Evolutionary conservation across 2,888 invertebrate species (phyloP).

Genomic region (Dexiosoma caninum): DNA sequence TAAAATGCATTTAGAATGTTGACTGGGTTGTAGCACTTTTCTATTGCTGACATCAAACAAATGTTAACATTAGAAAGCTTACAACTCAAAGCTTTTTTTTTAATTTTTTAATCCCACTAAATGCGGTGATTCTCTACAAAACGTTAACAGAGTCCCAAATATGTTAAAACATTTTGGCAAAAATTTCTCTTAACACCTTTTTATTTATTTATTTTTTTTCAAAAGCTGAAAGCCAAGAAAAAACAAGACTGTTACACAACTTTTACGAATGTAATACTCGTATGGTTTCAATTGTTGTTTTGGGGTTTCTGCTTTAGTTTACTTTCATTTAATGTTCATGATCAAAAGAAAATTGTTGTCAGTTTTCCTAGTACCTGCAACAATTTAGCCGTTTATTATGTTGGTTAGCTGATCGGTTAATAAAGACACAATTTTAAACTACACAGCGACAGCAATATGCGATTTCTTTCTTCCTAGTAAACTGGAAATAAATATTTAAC

Average conservation of each 20-base stretch:
- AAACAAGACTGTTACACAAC: constrained; percentile 59
- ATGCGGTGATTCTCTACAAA: neutral
- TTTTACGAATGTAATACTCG: neutral
- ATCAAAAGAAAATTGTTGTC: neutral
- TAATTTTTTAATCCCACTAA: neutral
- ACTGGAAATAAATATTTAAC: neutral
- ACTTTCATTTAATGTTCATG: constrained; percentile 18
- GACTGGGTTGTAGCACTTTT: neutral
- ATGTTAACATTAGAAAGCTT: neutral
- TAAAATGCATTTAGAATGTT: no score
- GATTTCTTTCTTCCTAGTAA: constrained; percentile 67
- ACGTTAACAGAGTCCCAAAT: constrained; percentile 22
- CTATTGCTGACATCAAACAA: neutral
- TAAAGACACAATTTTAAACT: neutral
- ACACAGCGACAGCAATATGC: neutral
- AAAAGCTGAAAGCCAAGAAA: neutral
- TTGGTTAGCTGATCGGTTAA: neutral
- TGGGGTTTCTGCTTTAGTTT: constrained; percentile 6
- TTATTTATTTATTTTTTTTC: neutral
- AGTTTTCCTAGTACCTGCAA: neutral
- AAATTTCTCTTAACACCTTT: neutral
- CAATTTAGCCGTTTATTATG: neutral
- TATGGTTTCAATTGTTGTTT: neutral
- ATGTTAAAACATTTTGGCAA: neutral
- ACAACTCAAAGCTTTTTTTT: no score